Base-by-base conservation (phyloP, 2,113 vertebrate species). In the Seriola aureovittata region DNA sequence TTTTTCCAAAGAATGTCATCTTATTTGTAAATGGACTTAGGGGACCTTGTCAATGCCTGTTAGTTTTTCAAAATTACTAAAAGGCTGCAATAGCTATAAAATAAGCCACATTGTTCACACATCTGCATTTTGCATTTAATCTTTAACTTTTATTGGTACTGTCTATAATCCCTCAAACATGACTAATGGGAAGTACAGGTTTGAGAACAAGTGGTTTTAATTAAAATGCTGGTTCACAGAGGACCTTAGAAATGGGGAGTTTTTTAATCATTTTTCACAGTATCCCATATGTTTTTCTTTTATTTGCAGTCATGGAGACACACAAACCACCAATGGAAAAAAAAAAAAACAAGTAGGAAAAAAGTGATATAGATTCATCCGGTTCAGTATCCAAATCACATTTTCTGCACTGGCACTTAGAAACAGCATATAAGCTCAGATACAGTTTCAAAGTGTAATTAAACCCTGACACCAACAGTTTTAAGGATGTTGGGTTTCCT, bases 71-170 rank as follows among this genome's bases (percentile, higher is more conserved):
- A 88, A 92, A 93, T 86, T 59, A 80, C 88, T 92, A 89, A 94
- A 94, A 80, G 83, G 78, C 80, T 59, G 42, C 79, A 91, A 95
- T 91, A 70, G 85, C 79, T 93, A 89, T 92, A 94, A 94, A 94
- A 94, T 80, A 81, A 86, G 80, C 80, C 48, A 40, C 78, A 91
- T 88, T 94, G 91, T 94, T 93, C 90, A 71, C 90, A 94, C 93
- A 95, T 95, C 94, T 96, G 95, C 80, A 90, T 93, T 95, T 95
- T 90, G 87, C 90, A 95, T 96, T 93, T 93, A 90, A 92, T 94
- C 90, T 93, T 84, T 90, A 91, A 94, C 90, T 93, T 94, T 93
- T 87, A 92, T 92, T 92, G 88, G 89, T 92, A 87, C 94, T 88
- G 92, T 93, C 94, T 94, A 93, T 92, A 94, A 95, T 95, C 93